Base-by-base conservation (phyloP, 2,797 vertebrate species). In the Sebastes trivittatus region DNA sequence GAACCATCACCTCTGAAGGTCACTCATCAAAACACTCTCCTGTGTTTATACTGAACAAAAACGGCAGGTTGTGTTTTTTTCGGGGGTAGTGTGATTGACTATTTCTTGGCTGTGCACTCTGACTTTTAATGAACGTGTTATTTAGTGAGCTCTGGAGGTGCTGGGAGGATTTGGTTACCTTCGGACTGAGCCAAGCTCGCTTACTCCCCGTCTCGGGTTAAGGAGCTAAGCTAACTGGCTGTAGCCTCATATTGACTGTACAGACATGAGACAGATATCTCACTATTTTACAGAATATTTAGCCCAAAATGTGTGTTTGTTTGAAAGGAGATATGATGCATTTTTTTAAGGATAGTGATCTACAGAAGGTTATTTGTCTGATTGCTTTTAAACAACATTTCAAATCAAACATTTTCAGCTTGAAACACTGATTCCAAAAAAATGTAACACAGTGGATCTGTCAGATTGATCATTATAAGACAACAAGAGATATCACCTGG, bases 391-490 rank as follows among this genome's bases (percentile, higher is more conserved):
- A 56, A 27, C 6, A 38, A 38, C 30, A 64, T 75, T 49, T 64
- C 0, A 65, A 49, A 59, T 52, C 23, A 46, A 13, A 68, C 3
- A n/a, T 38, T 63, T 81, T 54, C 38, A n/a, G 29, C 30, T 18
- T 55, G 9, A 71, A 20, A 60, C 3, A 34, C 11, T 49, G 29
- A 72, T 5, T 52, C 16, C 22, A 20, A 67, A 54, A 16, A 52
- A 14, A 38, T 38, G 5, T 14, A 38, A 14, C 13, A 38, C 11
- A 14, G 36, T 10, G 49, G 49, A 52, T 0, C 20, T n/a, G 20
- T 52, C 49, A 9, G 8, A 52, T n/a, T 20, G 49, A 83, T 36
- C 36, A 65, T 81, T 79, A 77, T 76, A 62, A 79, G 63, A 16
- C 42, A 76, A 52, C 2, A 23, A 58, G 16, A 62, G 2, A 30